Evolutionary conservation across 2,113 vertebrate species (phyloP), one percentile per base, ranked within the genome.

Genomic region (Sceloporus tristichus): DNA sequence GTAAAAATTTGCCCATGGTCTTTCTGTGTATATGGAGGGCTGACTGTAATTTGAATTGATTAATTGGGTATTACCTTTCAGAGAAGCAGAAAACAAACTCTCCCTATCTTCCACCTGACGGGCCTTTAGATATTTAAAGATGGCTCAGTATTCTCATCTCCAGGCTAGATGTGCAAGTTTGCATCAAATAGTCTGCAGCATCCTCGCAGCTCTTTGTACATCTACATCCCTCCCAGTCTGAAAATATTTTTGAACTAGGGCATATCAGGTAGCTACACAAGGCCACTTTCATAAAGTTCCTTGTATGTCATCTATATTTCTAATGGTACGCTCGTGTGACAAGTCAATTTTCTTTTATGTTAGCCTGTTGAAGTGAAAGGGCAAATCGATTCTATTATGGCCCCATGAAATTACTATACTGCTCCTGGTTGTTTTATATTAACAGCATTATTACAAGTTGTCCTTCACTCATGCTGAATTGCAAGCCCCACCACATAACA

Each of bases 351-450:
- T 86, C 40, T 86, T 79, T 86, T 79, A 79, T 54, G 90, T 71
- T n/a, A 0, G 86, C 88, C 91, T 38, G 40, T 0, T 86, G 88
- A 86, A 87, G n/a, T 84, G 16, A 10, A 88, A 89, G 84, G 78
- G 87, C 87, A 90, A 87, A 79, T 1, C 81, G 29, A 77, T 78
- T 89, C 88, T 88, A 92, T 86, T 87, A 91, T 40, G 88, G 82
- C 75, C 90, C 70, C 27, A 29, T 75, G 80, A 81, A 83, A 87
- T 84, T 88, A 85, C 38, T 6, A 0, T 21, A 0, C 14, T 40
- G 79, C 6, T 0, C 48, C 0, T 0, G 19, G 56, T 27, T 0
- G 48, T 4, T 71, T 53, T 62, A 66, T 87, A 79, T 84, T 9
- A 18, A 68, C 29, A 75, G 80, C 54, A 85, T 68, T 68, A 77